A percentile compares a stretch with the other conserved stretches of the same genome.
Conservation (phyloP, 2,113 vertebrate genomes). For the Chitala chitala region DNA sequence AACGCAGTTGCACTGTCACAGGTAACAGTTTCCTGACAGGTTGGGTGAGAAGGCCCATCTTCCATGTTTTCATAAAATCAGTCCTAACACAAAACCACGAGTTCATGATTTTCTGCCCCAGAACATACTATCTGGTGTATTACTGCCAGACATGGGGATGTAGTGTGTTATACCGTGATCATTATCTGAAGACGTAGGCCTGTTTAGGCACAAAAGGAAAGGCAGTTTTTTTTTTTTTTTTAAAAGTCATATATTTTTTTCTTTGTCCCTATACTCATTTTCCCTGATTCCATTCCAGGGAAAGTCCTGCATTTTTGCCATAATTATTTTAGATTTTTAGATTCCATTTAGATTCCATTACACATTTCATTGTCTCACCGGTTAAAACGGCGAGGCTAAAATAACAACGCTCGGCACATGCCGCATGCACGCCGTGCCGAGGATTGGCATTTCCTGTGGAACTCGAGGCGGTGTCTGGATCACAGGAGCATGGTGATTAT, state of each 20-base stretch:
- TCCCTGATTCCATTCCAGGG: neutral
- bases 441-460: no score
- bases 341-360: no score
- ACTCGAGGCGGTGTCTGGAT: no score
- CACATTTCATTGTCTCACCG: neutral
- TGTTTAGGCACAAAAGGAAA: neutral
- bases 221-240: no score
- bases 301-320: no score
- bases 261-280: neutral
- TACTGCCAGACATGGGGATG: neutral
- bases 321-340: neutral
- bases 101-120: neutral
- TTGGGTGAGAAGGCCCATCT: neutral
- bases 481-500: neutral
- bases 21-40: neutral
- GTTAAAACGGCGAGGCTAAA: neutral
- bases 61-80: neutral
- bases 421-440: no score
- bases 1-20: neutral
- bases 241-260: neutral
- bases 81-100: neutral
- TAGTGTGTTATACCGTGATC: neutral
- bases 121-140: neutral
- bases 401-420: no score
- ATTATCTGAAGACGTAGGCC: neutral